Percentiles rank a stretch among this genome's conserved stretches.
phyloP scores from a whole-genome alignment of 2,113 vertebrate species.

The Clarias gariepinus region DNA sequence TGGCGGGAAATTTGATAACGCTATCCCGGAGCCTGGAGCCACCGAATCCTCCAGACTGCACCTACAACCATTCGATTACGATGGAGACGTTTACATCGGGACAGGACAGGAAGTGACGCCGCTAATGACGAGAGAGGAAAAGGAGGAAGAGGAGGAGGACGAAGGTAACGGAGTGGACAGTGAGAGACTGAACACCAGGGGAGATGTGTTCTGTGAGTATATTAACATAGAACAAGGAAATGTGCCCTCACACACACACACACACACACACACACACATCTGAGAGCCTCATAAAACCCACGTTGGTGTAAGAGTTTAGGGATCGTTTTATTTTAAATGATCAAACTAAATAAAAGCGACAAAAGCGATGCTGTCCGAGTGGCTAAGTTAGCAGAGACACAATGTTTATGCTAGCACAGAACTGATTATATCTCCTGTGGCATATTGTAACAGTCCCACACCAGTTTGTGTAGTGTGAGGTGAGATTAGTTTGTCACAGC shows the following conservation, averaged over 20 bases:
- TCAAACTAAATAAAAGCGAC: background rate
- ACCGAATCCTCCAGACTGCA: constrained; percentile 63
- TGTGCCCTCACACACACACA: background rate
- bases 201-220: constrained; percentile 93
- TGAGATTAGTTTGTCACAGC: background rate
- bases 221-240: background rate
- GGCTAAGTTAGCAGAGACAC: too few species aligned
- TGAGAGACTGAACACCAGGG: constrained; percentile 77
- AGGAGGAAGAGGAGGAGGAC: constrained; percentile 63
- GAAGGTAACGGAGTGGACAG: constrained; percentile 68
- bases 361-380: background rate
- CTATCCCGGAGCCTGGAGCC: constrained; percentile 72
- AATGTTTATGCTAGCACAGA: background rate
- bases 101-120: background rate
- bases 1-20: constrained; percentile 74
- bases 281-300: background rate
- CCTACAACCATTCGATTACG: constrained; percentile 76
- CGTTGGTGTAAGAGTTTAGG: background rate
- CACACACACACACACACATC: too few species aligned
- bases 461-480: background rate
- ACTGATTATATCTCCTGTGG: background rate
- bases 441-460: background rate
- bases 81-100: constrained; percentile 71
- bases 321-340: background rate
- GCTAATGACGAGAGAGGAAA: constrained; percentile 33